These are phyloP conservation scores for Catotricha subobsoleta DNA, from an alignment of 2,888 invertebrate genomes.

Conservation along the genomic window DNA sequence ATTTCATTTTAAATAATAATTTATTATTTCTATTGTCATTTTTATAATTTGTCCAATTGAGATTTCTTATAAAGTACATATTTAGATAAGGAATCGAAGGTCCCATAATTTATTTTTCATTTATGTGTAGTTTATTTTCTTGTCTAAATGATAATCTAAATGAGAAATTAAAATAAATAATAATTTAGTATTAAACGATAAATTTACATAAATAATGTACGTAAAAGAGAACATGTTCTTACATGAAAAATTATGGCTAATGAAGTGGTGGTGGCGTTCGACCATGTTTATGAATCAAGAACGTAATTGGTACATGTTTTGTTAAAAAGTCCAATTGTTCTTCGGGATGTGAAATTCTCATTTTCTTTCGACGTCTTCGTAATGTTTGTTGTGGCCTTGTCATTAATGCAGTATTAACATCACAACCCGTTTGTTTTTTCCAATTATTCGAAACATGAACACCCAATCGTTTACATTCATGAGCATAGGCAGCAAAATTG, in stretches of 20 bases:
- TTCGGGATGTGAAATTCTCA: constrained; percentile 1
- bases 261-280: constrained; percentile 30
- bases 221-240: background rate
- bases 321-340: constrained; percentile 17
- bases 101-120: too few relatives aligned
- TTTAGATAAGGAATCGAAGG: too few relatives aligned
- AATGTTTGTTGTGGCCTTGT: background rate
- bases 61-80: too few relatives aligned
- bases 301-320: constrained; percentile 26
- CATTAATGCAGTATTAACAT: constrained; percentile 13
- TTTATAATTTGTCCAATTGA: too few relatives aligned
- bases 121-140: too few relatives aligned
- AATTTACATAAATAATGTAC: too few relatives aligned
- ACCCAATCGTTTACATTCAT: constrained; percentile 67
- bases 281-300: constrained; percentile 23
- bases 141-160: background rate
- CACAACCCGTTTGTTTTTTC: constrained; percentile 51
- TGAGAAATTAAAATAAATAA: background rate
- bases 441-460: constrained; percentile 51
- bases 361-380: constrained; percentile 10
- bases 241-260: constrained; percentile 10
- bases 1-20: too few relatives aligned
- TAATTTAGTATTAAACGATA: too few relatives aligned
- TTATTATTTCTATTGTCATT: too few relatives aligned
- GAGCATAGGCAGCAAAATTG: constrained; percentile 72